Conservation (phyloP, 2,888 invertebrate species). For the Brachynemurus nebulosus region DNA sequence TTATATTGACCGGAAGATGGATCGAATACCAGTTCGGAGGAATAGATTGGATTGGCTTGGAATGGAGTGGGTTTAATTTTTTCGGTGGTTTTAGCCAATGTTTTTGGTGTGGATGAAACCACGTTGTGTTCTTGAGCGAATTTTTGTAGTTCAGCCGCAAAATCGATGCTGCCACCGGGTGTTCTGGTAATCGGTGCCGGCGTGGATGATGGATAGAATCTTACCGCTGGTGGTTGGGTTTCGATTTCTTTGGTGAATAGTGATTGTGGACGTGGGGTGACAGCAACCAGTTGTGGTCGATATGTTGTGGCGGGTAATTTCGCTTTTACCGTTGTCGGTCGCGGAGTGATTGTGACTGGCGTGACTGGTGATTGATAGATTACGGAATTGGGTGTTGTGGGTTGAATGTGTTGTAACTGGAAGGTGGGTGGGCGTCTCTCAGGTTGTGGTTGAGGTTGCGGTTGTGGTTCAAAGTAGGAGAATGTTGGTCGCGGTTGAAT, state of each 20-base stretch:
- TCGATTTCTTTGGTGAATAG: constrained; percentile 26
- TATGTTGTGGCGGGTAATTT: constrained; percentile 52
- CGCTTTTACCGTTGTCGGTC: constrained; percentile 35
- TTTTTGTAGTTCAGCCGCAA: constrained; percentile 61
- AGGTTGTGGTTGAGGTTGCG: constrained; percentile 22
- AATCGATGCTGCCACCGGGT: constrained; percentile 39
- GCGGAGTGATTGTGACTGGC: constrained; percentile 44
- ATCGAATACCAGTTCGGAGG: constrained; percentile 64
- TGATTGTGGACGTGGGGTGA: constrained; percentile 39
- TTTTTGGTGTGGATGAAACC: constrained; percentile 36
- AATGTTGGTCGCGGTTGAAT: constrained; percentile 26
- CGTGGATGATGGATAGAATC: constrained; percentile 28
- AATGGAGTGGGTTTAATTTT: constrained; percentile 27
- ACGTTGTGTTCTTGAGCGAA: constrained; percentile 53
- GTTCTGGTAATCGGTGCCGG: constrained; percentile 25
- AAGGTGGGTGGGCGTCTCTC: constrained; percentile 24
- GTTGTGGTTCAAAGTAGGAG: too few relatives aligned
- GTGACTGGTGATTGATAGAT: constrained; percentile 30
- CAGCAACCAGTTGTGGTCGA: constrained; percentile 43
- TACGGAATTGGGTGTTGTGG: constrained; percentile 33
- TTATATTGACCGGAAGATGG: constrained; percentile 65
- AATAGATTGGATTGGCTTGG: constrained; percentile 49
- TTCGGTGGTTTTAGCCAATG: constrained; percentile 25
- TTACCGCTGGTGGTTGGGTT: constrained; percentile 19
- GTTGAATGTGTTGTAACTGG: constrained; percentile 22